Evolutionary conservation across 2,888 invertebrate species (phyloP).

Genomic region (Seladonia tumulorum): DNA sequence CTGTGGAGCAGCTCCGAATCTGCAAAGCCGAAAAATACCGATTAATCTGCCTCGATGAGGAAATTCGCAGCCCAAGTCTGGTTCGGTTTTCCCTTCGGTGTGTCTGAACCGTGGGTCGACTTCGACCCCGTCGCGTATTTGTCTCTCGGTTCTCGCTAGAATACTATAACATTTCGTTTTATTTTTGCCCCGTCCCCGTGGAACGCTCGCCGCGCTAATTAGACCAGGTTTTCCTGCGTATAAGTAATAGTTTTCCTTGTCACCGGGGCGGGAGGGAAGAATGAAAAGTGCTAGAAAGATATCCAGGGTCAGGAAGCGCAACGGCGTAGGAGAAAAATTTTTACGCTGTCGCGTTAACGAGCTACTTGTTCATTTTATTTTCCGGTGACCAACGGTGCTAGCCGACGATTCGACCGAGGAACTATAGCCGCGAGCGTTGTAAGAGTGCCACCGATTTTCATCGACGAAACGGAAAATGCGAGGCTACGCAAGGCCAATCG

Average conservation of each 20-base stretch:
- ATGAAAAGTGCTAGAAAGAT: background rate
- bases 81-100: background rate
- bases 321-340: background rate
- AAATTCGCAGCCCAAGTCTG: background rate
- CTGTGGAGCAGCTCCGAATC: background rate
- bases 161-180: conserved; percentile 47
- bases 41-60: background rate
- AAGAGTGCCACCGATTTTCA: background rate
- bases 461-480: background rate
- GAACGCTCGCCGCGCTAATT: conserved; percentile 48
- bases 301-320: background rate
- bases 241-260: conserved; percentile 12
- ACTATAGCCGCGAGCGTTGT: background rate
- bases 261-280: background rate
- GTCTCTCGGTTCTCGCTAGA: conserved; percentile 51
- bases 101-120: conserved; percentile 23
- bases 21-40: background rate
- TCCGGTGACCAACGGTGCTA: background rate
- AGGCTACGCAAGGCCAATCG: conserved; percentile 1
- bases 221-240: conserved; percentile 40
- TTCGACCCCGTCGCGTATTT: conserved; percentile 47
- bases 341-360: conserved; percentile 24
- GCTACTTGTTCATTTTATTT: background rate
- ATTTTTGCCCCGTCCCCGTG: conserved; percentile 12
- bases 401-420: background rate